Percentiles rank a stretch among this genome's conserved stretches.
Evolutionary conservation across 2,113 vertebrate species (phyloP).

Genomic region (Varanus komodoensis): DNA sequence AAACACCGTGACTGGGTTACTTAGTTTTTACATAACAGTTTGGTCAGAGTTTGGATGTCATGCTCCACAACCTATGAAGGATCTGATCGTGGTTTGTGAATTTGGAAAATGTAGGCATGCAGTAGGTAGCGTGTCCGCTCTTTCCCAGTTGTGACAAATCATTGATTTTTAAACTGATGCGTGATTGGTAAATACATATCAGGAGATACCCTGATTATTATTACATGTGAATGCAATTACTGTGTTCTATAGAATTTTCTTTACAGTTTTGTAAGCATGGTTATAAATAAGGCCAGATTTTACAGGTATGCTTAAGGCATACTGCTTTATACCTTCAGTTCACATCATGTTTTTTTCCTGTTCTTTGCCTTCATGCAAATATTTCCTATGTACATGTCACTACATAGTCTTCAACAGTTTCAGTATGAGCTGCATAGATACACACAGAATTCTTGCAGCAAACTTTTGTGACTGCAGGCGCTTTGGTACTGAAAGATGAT

Average conservation of each 20-base stretch:
- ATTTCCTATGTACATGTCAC: neutral
- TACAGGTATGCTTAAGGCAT: neutral
- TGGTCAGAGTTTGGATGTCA: too few species aligned
- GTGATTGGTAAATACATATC: too few species aligned
- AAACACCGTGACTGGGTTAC: too few species aligned
- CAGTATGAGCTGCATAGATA: neutral
- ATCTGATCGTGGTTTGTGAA: too few species aligned
- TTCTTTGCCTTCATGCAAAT: neutral
- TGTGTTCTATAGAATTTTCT: neutral
- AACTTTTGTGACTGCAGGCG: neutral
- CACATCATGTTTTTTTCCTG: neutral
- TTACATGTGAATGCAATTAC: too few species aligned
- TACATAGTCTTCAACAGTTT: neutral
- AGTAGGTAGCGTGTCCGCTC: too few species aligned
- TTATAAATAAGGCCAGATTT: neutral
- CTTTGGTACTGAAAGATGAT: neutral
- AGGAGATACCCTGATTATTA: too few species aligned
- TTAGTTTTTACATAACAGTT: too few species aligned
- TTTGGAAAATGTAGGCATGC: too few species aligned
- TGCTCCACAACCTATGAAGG: too few species aligned
- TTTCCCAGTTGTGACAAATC: too few species aligned
- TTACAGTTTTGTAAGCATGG: neutral
- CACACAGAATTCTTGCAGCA: neutral
- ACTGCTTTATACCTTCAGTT: neutral
- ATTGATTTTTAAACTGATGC: too few species aligned